Evolutionary conservation across 2,113 vertebrate species (phyloP).

Genomic region (Cinclus mexicanus): DNA sequence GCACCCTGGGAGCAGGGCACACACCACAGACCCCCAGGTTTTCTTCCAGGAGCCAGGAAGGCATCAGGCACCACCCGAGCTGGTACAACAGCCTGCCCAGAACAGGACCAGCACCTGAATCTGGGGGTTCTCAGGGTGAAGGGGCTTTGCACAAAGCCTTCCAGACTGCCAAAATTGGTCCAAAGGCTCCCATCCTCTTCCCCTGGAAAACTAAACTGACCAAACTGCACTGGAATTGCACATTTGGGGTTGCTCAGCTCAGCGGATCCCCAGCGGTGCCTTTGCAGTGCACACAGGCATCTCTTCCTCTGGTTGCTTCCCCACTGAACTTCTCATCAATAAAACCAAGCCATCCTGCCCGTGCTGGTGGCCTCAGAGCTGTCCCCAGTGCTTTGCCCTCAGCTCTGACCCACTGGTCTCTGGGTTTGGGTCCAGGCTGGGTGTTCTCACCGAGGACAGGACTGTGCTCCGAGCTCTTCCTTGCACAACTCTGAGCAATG

Average conservation of each 20-base stretch:
- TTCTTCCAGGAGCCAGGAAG: neutral
- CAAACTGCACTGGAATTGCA: neutral
- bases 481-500: neutral
- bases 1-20: neutral
- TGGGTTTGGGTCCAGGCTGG: neutral
- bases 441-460: neutral
- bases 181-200: neutral
- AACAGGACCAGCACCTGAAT: neutral
- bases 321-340: neutral
- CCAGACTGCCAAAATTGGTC: neutral
- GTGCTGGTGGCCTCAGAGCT: neutral
- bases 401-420: neutral
- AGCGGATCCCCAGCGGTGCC: fast-evolving
- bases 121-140: neutral
- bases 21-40: neutral
- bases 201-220: neutral
- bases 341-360: neutral
- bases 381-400: neutral
- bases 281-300: fast-evolving
- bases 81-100: neutral
- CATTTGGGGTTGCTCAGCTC: neutral
- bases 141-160: neutral
- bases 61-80: neutral
- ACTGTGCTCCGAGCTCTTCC: neutral
- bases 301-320: neutral